phyloP scores from a whole-genome alignment of 1,140 invertebrate genomes.

The Rhopalosiphum padi region DNA sequence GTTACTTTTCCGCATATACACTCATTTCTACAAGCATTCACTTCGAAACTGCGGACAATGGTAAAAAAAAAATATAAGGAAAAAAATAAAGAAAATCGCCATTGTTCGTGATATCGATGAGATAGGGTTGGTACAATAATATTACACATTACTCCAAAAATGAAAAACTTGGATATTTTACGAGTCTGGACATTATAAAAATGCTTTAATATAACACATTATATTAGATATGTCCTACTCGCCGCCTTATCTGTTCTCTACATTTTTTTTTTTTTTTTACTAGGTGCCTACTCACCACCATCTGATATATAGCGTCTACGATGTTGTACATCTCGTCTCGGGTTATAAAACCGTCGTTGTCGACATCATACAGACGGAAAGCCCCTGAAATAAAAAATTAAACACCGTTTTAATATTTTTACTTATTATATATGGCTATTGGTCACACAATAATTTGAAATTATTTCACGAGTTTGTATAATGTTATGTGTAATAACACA shows the following conservation, averaged over 20 bases:
- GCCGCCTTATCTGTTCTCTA: neutral
- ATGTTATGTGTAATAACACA: neutral
- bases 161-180: slow-evolving; percentile 25
- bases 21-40: neutral
- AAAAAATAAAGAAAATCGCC: neutral
- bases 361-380: slow-evolving; percentile 95
- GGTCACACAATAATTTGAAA: neutral
- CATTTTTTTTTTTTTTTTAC: neutral
- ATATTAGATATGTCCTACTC: neutral
- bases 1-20: neutral
- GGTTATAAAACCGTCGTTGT: slow-evolving; percentile 98
- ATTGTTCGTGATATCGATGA: neutral
- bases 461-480: neutral
- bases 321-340: slow-evolving; percentile 98
- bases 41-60: neutral
- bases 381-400: slow-evolving; percentile 78
- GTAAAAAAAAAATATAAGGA: neutral
- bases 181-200: neutral
- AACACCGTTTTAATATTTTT: neutral
- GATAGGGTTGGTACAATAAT: neutral
- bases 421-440: neutral
- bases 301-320: slow-evolving; percentile 98
- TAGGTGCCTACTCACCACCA: slow-evolving; percentile 86
- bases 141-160: slow-evolving; percentile 6
- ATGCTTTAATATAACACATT: neutral